Percentiles rank a stretch among this genome's conserved stretches.
Evolutionary conservation across 2,113 vertebrate species (phyloP).

Genomic region (Manacus vitellinus): DNA sequence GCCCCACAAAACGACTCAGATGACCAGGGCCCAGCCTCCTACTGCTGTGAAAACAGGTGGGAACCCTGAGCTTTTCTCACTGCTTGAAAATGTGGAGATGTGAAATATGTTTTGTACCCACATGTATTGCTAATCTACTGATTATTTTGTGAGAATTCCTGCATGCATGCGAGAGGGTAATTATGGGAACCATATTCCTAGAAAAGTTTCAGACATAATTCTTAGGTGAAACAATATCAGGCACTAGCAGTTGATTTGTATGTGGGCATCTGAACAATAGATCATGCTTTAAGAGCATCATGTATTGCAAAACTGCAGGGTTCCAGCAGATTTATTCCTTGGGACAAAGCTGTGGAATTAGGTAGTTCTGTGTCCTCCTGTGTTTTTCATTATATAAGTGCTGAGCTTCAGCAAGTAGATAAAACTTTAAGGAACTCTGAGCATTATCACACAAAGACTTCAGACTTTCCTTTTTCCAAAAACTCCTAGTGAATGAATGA

Average conservation of each 20-base stretch:
- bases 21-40: neutral
- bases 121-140: neutral
- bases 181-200: neutral
- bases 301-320: neutral
- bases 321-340: constrained; percentile 26
- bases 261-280: neutral
- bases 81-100: neutral
- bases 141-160: neutral
- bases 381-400: neutral
- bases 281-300: neutral
- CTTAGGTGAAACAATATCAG: neutral
- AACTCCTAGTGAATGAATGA: neutral
- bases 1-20: neutral
- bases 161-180: neutral
- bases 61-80: neutral
- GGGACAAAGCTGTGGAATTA: neutral
- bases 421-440: neutral
- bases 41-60: neutral
- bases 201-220: neutral
- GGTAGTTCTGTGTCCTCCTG: neutral
- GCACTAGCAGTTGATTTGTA: neutral
- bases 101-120: neutral
- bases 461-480: neutral
- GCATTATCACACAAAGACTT: neutral
- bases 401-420: neutral